These are phyloP conservation scores for Barbus barbus DNA, from an alignment of 2,113 vertebrate genomes.

Conservation along the genomic window DNA sequence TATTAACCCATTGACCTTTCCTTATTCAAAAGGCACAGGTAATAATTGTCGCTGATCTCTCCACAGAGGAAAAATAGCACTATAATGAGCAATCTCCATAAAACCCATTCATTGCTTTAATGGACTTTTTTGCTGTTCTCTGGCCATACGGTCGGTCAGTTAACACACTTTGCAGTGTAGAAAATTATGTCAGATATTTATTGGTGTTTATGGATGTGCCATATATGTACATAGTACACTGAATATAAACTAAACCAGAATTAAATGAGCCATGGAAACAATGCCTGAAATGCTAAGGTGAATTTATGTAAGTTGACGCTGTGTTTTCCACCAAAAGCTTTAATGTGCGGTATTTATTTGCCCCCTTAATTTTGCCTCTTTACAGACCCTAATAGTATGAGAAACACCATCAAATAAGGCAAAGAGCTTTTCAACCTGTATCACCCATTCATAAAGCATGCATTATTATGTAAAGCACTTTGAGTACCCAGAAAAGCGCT, in stretches of 20 bases:
- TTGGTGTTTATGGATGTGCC: background rate
- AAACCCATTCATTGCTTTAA: slow-evolving; percentile 35
- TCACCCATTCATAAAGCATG: background rate
- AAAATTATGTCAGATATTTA: slow-evolving; percentile 5
- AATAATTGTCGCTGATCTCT: slow-evolving; percentile 21
- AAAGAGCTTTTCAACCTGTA: background rate
- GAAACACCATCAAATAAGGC: background rate
- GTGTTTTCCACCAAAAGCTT: background rate
- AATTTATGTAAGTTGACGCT: background rate
- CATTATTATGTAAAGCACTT: too few relatives aligned
- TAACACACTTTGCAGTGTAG: slow-evolving; percentile 1
- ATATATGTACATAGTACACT: background rate
- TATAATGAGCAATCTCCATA: slow-evolving; percentile 28
- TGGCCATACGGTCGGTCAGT: background rate
- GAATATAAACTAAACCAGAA: background rate
- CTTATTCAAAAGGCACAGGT: background rate
- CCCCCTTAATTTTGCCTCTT: background rate
- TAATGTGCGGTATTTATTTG: background rate
- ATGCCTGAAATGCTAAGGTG: background rate
- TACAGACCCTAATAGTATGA: background rate
- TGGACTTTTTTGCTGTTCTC: slow-evolving; percentile 27
- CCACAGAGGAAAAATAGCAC: slow-evolving; percentile 18
- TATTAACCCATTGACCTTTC: slow-evolving; percentile 24
- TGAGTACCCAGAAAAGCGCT: too few relatives aligned
- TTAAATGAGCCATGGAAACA: background rate